Conservation (phyloP, 2,888 invertebrate species). For the Podotricha telesiphe region DNA sequence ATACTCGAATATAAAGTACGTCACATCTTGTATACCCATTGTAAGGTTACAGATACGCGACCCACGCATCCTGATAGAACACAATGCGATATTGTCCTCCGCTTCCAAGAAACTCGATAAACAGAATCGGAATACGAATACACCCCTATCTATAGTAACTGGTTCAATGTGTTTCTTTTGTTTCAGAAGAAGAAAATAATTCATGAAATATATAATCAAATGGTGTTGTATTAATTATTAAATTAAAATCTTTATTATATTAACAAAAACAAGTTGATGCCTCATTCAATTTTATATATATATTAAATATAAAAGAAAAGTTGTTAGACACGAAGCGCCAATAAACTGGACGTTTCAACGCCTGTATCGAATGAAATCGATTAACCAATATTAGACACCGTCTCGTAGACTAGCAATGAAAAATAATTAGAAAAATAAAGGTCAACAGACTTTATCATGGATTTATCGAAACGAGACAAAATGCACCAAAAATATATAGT, state of each 20-base stretch:
- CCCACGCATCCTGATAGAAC: constrained; percentile 56
- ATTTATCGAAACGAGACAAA: constrained; percentile 10
- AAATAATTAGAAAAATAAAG: constrained; percentile 19
- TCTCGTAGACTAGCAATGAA: constrained; percentile 17
- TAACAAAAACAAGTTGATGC: background rate
- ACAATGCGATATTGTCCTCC: constrained; percentile 64
- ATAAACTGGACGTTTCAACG: constrained; percentile 31
- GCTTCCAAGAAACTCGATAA: constrained; percentile 47
- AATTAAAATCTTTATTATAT: background rate
- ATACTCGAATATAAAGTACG: constrained; percentile 8
- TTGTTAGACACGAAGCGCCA: constrained; percentile 28
- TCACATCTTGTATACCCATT: constrained; percentile 14
- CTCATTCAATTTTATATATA: constrained; percentile 7
- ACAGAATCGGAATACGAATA: constrained; percentile 40
- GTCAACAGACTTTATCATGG: constrained; percentile 16
- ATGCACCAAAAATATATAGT: background rate
- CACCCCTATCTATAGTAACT: constrained; percentile 15
- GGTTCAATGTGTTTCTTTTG: constrained; percentile 22
- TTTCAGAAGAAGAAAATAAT: background rate
- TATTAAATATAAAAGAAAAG: constrained; percentile 21
- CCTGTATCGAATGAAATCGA: constrained; percentile 26
- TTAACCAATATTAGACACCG: constrained; percentile 27
- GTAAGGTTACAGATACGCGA: constrained; percentile 45
- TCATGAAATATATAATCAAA: too few relatives aligned
- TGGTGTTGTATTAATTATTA: background rate